Evolutionary conservation across 2,888 invertebrate species (phyloP).

Genomic region (Pocota personata): DNA sequence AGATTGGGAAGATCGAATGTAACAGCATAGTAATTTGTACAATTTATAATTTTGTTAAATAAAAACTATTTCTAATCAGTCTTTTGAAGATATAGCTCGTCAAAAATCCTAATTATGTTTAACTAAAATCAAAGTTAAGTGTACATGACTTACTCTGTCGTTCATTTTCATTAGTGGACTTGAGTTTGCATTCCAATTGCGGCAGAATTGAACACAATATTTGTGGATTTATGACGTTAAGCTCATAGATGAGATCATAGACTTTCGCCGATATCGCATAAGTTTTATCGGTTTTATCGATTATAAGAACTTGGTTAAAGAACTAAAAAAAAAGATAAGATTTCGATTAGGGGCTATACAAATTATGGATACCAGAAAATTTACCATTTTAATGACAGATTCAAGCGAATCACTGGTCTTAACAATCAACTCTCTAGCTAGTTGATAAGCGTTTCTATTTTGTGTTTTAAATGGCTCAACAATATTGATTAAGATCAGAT

Average conservation of each 20-base stretch:
- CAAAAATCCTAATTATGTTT: no score
- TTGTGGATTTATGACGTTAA: conserved; percentile 95
- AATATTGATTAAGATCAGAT: conserved; percentile 96
- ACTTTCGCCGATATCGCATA: conserved; percentile 92
- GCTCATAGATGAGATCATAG: conserved; percentile 97
- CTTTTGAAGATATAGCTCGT: no score
- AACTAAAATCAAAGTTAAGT: not conserved
- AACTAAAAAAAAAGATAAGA: conserved; percentile 86
- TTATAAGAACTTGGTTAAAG: conserved; percentile 96
- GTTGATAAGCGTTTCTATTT: conserved; percentile 93
- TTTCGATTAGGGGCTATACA: not conserved
- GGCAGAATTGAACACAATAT: conserved; percentile 94
- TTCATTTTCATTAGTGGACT: conserved; percentile 95
- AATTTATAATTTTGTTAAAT: no score
- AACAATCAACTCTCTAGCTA: conserved; percentile 95
- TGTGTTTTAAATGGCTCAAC: conserved; percentile 96
- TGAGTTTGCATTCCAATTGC: conserved; percentile 96
- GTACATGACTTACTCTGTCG: conserved; percentile 85
- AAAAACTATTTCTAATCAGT: no score
- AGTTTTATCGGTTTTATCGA: conserved; percentile 94
- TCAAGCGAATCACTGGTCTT: conserved; percentile 97
- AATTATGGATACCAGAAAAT: not conserved
- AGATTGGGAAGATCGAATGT: no score
- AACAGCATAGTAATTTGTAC: no score
- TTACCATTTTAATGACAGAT: conserved; percentile 96